Evolutionary conservation across 1,140 invertebrate species (phyloP), one percentile per base, ranked within the genome.

Genomic region (Drosophila asahinai): DNA sequence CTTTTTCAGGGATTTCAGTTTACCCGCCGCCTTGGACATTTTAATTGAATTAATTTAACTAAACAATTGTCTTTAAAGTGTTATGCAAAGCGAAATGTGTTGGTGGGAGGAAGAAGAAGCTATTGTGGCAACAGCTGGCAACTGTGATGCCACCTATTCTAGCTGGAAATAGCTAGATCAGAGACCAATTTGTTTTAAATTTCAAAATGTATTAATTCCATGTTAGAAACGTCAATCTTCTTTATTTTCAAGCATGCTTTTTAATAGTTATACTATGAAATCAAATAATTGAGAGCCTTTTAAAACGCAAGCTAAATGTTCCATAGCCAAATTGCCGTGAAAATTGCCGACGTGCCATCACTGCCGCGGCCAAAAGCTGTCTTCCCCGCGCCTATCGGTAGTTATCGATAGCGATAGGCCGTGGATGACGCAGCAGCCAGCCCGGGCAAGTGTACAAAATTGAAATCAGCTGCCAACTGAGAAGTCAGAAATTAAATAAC

Each of bases 11-110:
- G 94, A 93, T 93, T 95, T 96, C 54, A 97, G 92, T 89, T 95
- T 95, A 54, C 94, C 93, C 5, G 94, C 94, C 25, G 94, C 94
- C 92, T 97, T 97, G 5, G 96, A 96, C 97, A 97, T 97, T 93
- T 95, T 90, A 71, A 80, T 82, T 81, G 25, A 82, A 60, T 70
- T 66, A 58, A 57, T 54, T 65, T 2, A 6, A 51, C 1, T 3
- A 45, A 54, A 9, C 36, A 54, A 63, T 42, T 59, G 36, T 8
- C 27, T 47, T 17, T 27, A 19, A 33, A 67, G 12, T 87, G 84
- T 86, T 86, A 87, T 89, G 83, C 83, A 86, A 86, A 83, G 59
- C 54, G 36, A 40, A 52, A 68, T 71, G 63, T 68, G 63, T 71
- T 55, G 57, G 55, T 51, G 27, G 15, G 11, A 36, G 27, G 42